phyloP scores from a whole-genome alignment of 2,888 invertebrate genomes.

The Alcis repandata region DNA sequence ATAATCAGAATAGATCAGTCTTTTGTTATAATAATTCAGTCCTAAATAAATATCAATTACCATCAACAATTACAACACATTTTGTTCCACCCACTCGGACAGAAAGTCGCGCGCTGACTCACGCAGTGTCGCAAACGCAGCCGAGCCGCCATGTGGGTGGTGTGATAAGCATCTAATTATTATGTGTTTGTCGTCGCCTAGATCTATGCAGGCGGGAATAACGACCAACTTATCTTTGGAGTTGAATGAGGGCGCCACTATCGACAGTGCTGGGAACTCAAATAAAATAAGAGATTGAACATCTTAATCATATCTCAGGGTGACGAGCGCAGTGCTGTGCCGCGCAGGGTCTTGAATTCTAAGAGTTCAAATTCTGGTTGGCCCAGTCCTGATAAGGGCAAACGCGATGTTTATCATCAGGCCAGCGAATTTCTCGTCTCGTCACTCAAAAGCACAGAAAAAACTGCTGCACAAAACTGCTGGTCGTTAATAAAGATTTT shows the following conservation, averaged over 20 bases:
- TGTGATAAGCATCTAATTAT: slow-evolving; percentile 81
- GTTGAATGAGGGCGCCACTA: neutral
- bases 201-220: slow-evolving; percentile 17
- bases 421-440: too few species aligned
- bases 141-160: slow-evolving; percentile 71
- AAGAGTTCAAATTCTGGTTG: too few species aligned
- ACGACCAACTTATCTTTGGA: neutral
- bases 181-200: slow-evolving; percentile 60
- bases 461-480: too few species aligned
- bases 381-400: too few species aligned
- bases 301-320: too few species aligned
- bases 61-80: slow-evolving; percentile 44
- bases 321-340: too few species aligned
- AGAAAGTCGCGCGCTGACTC: slow-evolving; percentile 63
- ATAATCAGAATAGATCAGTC: neutral
- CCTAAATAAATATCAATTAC: slow-evolving; percentile 48
- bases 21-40: neutral
- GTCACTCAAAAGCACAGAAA: too few species aligned
- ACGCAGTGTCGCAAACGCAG: slow-evolving; percentile 68
- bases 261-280: too few species aligned
- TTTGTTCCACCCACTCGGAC: slow-evolving; percentile 59
- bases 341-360: too few species aligned
- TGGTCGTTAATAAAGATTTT: neutral
- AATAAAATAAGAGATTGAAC: too few species aligned
- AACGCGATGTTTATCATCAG: too few species aligned